Base-by-base conservation (phyloP, 1,140 invertebrate genomes). In the Drosophila ambigua region DNA sequence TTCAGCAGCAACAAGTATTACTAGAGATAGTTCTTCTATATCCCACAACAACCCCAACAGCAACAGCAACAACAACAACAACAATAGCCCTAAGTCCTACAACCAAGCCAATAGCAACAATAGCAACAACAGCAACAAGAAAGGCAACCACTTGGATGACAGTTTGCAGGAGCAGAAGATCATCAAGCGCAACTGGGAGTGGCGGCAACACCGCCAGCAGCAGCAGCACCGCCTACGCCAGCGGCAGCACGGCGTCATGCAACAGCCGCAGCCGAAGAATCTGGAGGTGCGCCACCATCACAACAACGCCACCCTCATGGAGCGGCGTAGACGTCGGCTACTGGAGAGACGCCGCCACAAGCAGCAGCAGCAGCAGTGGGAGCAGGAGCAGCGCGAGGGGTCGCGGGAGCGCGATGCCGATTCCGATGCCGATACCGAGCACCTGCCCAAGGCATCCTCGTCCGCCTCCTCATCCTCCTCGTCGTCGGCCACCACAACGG, bases 261-360 rank as follows among this genome's bases (percentile, higher is more conserved):
- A 68, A 2, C 62, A 79, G 53, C 81, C 74, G 13, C 87, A 91
- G 61, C 76, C 83, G 23, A 91, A 91, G 57, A 91, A 85, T 20
- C 53, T 91, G 51, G 60, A 65, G 61, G 67, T 80, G 46, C 90
- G 82, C 39, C 82, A 91, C 49, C 84, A 89, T 67, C 79, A 91
- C 55, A 76, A 89, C 68, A 90, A 91, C 76, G 74, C 82, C 26
- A 91, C 84, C 20, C 8, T 69, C 26, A 31, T 78, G 71, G 64
- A 88, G 44, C 79, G 16, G 2, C 78, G 76, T 2, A 55, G 73
- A 0, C 81, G 76, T 5, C 73, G 76, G 20, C 90, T 78, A 28
- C 45, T 79, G 46, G 65, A 77, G 48, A 67, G 82, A 43, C 74
- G 57, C 11, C 74, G 76, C 2, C 62, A 91, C 43, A 58, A 75